Conservation (phyloP, 2,888 invertebrate genomes). For the Leptothorax acervorum region DNA sequence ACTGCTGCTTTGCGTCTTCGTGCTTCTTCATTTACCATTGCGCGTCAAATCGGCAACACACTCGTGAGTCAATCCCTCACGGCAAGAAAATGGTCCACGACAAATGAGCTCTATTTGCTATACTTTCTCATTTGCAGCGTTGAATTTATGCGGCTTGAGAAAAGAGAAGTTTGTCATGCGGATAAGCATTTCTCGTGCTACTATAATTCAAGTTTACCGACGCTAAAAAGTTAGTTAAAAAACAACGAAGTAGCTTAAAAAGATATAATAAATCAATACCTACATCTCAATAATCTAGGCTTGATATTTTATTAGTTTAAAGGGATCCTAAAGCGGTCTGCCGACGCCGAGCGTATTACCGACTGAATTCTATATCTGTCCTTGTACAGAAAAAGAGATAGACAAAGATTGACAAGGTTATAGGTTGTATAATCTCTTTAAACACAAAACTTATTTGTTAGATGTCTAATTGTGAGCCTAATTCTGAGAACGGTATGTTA, state of each 20-base stretch:
- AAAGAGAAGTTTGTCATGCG: conserved; percentile 21
- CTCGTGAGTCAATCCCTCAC: conserved; percentile 29
- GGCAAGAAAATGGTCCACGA: not conserved
- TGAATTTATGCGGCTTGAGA: conserved; percentile 29
- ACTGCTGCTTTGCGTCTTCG: conserved; percentile 13
- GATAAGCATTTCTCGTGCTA: not conserved
- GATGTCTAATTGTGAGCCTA: too few species aligned
- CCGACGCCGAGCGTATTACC: too few species aligned
- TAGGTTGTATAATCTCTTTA: too few species aligned
- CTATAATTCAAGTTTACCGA: not conserved
- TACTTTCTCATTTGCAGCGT: conserved; percentile 46
- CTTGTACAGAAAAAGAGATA: too few species aligned
- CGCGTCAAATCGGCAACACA: conserved; percentile 33
- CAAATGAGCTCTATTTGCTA: conserved; percentile 28
- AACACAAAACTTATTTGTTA: too few species aligned
- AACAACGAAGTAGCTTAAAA: not conserved
- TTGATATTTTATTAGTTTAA: not conserved
- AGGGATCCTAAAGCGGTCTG: too few species aligned
- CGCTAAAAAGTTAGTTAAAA: not conserved
- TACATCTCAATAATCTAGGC: not conserved
- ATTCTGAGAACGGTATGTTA: too few species aligned
- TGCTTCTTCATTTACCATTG: conserved; percentile 14
- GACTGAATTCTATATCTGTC: too few species aligned
- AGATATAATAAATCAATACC: not conserved
- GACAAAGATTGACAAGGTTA: too few species aligned